Conservation (phyloP, 64 coral and sea anemone genomes). For the Pocillopora damicornis region DNA sequence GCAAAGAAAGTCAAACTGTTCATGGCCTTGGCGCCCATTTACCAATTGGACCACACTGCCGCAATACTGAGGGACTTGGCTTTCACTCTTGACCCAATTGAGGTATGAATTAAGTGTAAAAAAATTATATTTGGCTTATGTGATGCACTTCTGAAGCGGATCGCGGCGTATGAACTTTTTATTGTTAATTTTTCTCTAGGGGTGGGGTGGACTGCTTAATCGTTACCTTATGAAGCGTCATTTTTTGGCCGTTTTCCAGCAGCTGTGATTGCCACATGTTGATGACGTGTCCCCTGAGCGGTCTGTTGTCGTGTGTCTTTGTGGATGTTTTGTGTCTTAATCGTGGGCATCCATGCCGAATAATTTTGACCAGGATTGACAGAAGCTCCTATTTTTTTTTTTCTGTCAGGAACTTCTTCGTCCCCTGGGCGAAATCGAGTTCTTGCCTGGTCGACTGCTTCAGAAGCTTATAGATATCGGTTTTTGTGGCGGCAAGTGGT, state of each 20-base stretch:
- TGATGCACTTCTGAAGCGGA: too few relatives aligned
- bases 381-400: neutral
- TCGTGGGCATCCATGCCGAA: too few relatives aligned
- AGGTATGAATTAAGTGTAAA: slow-evolving; percentile 9
- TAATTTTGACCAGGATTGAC: too few relatives aligned
- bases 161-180: too few relatives aligned
- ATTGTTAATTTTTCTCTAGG: too few relatives aligned
- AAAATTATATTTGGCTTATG: neutral
- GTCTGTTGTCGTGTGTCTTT: too few relatives aligned
- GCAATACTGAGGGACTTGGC: slow-evolving; percentile 41
- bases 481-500: slow-evolving; percentile 63
- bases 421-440: slow-evolving; percentile 41
- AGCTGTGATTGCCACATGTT: too few relatives aligned
- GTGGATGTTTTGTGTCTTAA: too few relatives aligned
- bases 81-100: slow-evolving; percentile 42
- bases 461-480: slow-evolving; percentile 50
- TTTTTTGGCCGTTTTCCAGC: too few relatives aligned
- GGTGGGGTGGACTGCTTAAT: too few relatives aligned
- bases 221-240: too few relatives aligned
- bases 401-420: slow-evolving; percentile 35
- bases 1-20: slow-evolving; percentile 73
- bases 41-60: slow-evolving; percentile 49
- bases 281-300: too few relatives aligned
- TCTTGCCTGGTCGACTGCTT: slow-evolving; percentile 68
- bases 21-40: slow-evolving; percentile 77